Evolutionary conservation across 2,888 invertebrate species (phyloP).

Genomic region (Trichogramma dendrolimi): DNA sequence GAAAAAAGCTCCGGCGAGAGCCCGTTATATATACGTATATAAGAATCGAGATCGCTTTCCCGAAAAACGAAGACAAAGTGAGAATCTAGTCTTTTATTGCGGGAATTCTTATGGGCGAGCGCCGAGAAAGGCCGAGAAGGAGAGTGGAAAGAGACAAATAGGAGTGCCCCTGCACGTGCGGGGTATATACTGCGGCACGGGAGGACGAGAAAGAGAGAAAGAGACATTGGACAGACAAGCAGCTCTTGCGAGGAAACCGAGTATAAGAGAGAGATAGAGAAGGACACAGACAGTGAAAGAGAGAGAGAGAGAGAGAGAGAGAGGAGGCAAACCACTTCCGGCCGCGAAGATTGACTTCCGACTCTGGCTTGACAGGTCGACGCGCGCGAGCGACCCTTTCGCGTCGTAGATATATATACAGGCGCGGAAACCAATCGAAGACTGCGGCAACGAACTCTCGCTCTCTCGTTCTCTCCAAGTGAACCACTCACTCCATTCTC

Average conservation of each 20-base stretch:
- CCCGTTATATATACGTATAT: too few species aligned
- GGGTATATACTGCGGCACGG: neutral
- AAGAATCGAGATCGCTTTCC: too few species aligned
- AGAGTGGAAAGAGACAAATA: constrained; percentile 4
- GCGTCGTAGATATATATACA: constrained; percentile 7
- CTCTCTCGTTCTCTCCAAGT: neutral
- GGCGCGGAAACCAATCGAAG: constrained; percentile 26
- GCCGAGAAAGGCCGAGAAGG: neutral
- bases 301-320: constrained; percentile 22
- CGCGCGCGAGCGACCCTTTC: constrained; percentile 26
- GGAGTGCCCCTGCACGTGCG: neutral
- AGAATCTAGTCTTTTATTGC: too few species aligned
- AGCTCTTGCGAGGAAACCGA: constrained; percentile 5
- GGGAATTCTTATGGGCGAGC: too few species aligned
- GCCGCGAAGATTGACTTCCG: constrained; percentile 48
- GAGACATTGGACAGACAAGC: constrained; percentile 11
- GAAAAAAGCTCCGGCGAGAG: too few species aligned
- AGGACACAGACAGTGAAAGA: constrained; percentile 3
- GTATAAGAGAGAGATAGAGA: constrained; percentile 1
- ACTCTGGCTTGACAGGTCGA: constrained; percentile 35
- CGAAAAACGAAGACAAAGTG: too few species aligned
- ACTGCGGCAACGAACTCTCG: constrained; percentile 13
- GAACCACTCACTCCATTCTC: constrained; percentile 1
- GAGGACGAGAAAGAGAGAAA: neutral
- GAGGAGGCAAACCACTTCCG: constrained; percentile 45